Percentiles rank a stretch among this genome's conserved stretches.
These are phyloP conservation scores for Thaumetopoea pityocampa DNA, from an alignment of 1,140 invertebrate species.

Conservation along the genomic window DNA sequence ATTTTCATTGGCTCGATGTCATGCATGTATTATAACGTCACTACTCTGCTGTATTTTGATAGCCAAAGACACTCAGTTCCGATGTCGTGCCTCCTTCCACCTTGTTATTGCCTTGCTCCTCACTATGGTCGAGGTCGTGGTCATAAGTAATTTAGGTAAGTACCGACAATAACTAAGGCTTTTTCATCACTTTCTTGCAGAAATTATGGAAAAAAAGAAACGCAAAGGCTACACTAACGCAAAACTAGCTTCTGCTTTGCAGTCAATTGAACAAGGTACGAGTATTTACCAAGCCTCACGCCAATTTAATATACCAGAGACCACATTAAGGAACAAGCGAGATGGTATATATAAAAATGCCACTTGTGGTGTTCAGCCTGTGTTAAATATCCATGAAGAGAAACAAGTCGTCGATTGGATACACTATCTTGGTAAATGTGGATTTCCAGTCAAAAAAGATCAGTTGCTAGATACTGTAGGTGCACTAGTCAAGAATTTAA, in stretches of 20 bases:
- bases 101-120: no score
- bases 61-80: no score
- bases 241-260: slow-evolving; percentile 9
- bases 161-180: no score
- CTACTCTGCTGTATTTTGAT: no score
- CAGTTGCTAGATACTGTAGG: slow-evolving; percentile 14
- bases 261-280: slow-evolving; percentile 10
- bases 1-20: no score
- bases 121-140: no score
- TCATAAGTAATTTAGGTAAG: no score
- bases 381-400: slow-evolving; percentile 15
- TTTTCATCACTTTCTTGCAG: slow-evolving; percentile 13
- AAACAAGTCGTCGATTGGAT: slow-evolving; percentile 16
- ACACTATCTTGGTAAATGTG: slow-evolving; percentile 12
- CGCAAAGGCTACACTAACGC: slow-evolving; percentile 11
- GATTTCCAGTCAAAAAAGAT: slow-evolving; percentile 16
- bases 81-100: no score
- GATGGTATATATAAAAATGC: slow-evolving; percentile 10
- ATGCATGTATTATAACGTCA: no score
- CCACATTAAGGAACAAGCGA: slow-evolving; percentile 15
- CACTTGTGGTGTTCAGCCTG: slow-evolving; percentile 14
- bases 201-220: slow-evolving; percentile 18
- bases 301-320: slow-evolving; percentile 15
- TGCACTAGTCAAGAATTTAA: slow-evolving; percentile 10
- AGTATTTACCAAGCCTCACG: slow-evolving; percentile 14